Evolutionary conservation across 2,888 invertebrate species (phyloP), one percentile per base, ranked within the genome.

Genomic region (Himalopsyche kuldschensis): DNA sequence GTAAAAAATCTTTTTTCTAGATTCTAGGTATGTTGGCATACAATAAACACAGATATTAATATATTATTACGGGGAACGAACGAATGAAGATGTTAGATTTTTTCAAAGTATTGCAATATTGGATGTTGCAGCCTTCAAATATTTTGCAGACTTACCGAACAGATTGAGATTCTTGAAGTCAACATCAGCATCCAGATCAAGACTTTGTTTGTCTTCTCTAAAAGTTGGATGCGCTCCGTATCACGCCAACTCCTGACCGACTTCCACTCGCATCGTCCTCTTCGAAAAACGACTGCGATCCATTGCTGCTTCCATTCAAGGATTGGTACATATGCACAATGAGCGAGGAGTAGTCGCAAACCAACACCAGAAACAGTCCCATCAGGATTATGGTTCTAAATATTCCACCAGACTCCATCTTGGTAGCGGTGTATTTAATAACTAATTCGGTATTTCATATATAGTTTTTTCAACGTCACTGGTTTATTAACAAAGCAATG

Each of bases 301-400:
- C 88, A 82, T 88, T 90, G 32, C 91, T 91, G 31, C 90, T 91
- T 31, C 69, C 78, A 63, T 69, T 46, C 79, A 84, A 75, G 35
- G 84, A 84, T 78, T 85, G 91, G 83, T 92, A 89, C 48, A 92
- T 87, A 80, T 90, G 90, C 41, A 90, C 89, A 47, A 93, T 88
- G 69, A 93, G 88, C 48, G 90, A 89, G 5, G 90, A 91, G 87
- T 93, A 92, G 88, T 93, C 93, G 48, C 92, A 92, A 84, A 92
- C 90, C 83, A 93, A 89, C 85, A 93, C 90, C 83, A 93, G 88
- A 86, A 93, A 90, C 88, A 93, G 90, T 85, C 92, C 92, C 55
- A 93, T 88, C 84, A 92, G 79, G 75, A 86, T 85, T 48, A 86
- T 79, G 78, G 86, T 86, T 32, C 86, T 84, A 47, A 86, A 77